These are phyloP conservation scores for Gambusia yucatana DNA, from an alignment of 2,797 vertebrate genomes.

Conservation along the genomic window DNA sequence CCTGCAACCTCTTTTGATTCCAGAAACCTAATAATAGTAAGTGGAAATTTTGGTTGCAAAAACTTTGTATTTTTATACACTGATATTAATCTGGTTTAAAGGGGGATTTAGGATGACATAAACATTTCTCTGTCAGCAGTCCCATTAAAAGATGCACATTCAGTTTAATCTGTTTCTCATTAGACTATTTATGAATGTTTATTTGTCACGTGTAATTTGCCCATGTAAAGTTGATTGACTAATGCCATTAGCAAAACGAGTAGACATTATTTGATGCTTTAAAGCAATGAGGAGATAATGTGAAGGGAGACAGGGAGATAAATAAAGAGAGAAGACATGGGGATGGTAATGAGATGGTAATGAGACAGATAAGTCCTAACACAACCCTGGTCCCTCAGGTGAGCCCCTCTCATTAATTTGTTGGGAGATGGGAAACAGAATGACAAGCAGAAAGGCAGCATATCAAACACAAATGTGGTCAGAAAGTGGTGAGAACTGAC, in stretches of 20 bases:
- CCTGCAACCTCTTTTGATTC: background rate
- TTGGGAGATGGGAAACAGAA: slow-evolving; percentile 48
- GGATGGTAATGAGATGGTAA: slow-evolving; percentile 76
- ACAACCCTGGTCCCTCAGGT: slow-evolving; percentile 70
- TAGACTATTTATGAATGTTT: background rate
- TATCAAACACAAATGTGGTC: slow-evolving; percentile 30
- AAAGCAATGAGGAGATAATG: slow-evolving; percentile 35
- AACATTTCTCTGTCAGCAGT: background rate
- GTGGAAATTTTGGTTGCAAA: background rate
- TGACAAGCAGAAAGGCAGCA: slow-evolving; percentile 49
- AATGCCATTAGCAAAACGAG: background rate
- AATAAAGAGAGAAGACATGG: slow-evolving; percentile 38
- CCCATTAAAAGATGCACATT: background rate
- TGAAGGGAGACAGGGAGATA: slow-evolving; percentile 25
- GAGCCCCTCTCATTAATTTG: slow-evolving; percentile 71
- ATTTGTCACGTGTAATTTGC: background rate
- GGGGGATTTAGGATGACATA: background rate
- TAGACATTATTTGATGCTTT: slow-evolving; percentile 50
- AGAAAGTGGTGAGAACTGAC: slow-evolving; percentile 6
- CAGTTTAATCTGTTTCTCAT: slow-evolving; percentile 4
- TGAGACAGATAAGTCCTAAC: slow-evolving; percentile 71
- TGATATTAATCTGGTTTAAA: background rate
- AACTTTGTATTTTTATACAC: background rate
- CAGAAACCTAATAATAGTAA: background rate
- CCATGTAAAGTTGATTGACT: slow-evolving; percentile 9